These are phyloP conservation scores for Otolemur garnettii DNA, from an alignment of 2,113 vertebrate species.

Conservation along the genomic window DNA sequence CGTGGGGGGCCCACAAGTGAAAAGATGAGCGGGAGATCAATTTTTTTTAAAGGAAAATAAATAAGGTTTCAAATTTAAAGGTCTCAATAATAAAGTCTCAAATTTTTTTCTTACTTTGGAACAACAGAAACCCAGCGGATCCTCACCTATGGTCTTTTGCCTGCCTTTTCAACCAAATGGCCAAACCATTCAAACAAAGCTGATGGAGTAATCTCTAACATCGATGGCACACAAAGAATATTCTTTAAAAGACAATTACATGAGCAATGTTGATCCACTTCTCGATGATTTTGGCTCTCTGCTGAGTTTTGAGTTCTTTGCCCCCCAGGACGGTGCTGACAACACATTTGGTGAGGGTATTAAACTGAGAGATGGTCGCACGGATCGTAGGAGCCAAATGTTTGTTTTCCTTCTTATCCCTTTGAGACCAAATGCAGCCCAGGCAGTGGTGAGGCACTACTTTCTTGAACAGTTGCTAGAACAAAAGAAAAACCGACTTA, in stretches of 20 bases:
- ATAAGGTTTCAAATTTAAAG: not conserved
- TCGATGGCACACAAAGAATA: not conserved
- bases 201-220: not conserved
- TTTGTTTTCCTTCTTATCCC: constrained; percentile 95
- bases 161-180: not conserved
- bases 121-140: not conserved
- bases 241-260: constrained; percentile 82
- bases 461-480: constrained; percentile 95
- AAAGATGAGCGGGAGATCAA: not conserved
- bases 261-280: constrained; percentile 97
- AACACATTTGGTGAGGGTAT: constrained; percentile 94
- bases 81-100: not conserved
- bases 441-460: constrained; percentile 97
- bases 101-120: not conserved
- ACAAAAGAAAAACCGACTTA: constrained; percentile 59
- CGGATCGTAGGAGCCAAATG: constrained; percentile 93
- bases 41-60: not conserved
- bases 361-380: constrained; percentile 97
- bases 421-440: constrained; percentile 96
- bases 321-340: constrained; percentile 93
- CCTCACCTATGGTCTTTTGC: not conserved
- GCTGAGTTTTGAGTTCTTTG: constrained; percentile 91
- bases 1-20: no score
- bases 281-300: constrained; percentile 95
- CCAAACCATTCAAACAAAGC: not conserved